phyloP scores from a whole-genome alignment of 2,888 invertebrate genomes.

The Acholoe squamosa region DNA sequence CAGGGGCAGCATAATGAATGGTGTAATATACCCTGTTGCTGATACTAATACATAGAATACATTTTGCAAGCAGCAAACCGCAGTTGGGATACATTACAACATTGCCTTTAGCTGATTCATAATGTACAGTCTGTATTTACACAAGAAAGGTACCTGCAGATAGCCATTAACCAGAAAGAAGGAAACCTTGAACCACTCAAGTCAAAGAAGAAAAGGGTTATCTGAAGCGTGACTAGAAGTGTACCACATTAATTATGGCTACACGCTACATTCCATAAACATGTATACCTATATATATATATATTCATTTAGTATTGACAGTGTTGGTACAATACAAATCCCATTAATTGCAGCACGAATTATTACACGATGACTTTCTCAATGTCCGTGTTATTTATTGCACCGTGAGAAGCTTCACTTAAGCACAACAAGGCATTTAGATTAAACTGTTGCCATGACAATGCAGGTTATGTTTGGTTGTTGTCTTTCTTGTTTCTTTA shows the following conservation, averaged over 20 bases:
- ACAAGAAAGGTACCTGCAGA: neutral
- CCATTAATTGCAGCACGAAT: neutral
- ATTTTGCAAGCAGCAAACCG: too few species aligned
- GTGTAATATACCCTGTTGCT: too few species aligned
- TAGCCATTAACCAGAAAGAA: neutral
- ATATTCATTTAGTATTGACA: neutral
- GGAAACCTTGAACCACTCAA: neutral
- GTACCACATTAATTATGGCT: neutral
- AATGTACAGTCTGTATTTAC: slow-evolving; percentile 26
- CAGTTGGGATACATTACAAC: too few species aligned
- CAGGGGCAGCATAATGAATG: too few species aligned
- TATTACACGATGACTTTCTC: neutral
- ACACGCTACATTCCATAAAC: neutral
- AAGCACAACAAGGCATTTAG: slow-evolving; percentile 36
- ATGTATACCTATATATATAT: neutral
- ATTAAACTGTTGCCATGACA: slow-evolving; percentile 47
- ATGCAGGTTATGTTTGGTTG: neutral
- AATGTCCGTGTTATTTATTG: neutral
- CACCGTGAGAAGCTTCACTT: neutral
- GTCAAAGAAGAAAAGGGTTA: neutral
- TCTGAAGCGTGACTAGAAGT: neutral
- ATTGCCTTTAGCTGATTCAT: neutral
- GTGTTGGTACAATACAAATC: neutral
- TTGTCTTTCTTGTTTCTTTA: neutral
- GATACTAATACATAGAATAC: too few species aligned